phyloP scores from a whole-genome alignment of 2,797 vertebrate genomes.

The Amazona ochrocephala region DNA sequence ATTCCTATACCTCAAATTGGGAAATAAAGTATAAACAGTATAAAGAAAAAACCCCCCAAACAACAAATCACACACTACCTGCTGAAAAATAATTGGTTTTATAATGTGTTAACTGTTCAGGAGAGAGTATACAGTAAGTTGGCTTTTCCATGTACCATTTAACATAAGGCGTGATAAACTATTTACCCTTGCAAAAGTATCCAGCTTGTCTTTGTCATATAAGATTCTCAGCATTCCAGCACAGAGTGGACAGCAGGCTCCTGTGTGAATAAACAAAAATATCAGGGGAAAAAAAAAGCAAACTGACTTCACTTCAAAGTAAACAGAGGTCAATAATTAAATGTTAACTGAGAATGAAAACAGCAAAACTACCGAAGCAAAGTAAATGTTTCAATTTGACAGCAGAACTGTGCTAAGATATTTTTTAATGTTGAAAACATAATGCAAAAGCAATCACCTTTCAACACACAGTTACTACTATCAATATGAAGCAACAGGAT shows the following conservation, averaged over 20 bases:
- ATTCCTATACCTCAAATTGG: background rate
- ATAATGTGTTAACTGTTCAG: background rate
- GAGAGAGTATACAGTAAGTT: background rate
- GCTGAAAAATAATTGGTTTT: background rate
- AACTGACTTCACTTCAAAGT: background rate
- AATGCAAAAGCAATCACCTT: background rate
- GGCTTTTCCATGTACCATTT: background rate
- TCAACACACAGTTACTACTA: background rate
- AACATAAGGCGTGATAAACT: background rate
- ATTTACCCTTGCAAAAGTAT: constrained; percentile 90
- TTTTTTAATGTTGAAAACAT: background rate
- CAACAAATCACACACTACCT: background rate
- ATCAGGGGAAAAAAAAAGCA: background rate
- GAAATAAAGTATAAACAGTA: background rate
- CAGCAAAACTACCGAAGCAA: background rate
- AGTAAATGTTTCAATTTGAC: background rate
- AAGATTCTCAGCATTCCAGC: constrained; percentile 94
- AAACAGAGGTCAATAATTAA: background rate
- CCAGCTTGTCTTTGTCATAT: constrained; percentile 92
- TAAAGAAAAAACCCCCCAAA: background rate
- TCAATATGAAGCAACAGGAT: background rate
- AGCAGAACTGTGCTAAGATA: background rate
- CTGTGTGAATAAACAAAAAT: constrained; percentile 64
- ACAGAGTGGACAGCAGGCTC: constrained; percentile 95
- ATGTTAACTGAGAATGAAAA: background rate